A percentile compares a stretch with the other conserved stretches of the same genome.
These are phyloP conservation scores for Lepus timidus DNA, from an alignment of 2,113 vertebrate species.

Conservation along the genomic window DNA sequence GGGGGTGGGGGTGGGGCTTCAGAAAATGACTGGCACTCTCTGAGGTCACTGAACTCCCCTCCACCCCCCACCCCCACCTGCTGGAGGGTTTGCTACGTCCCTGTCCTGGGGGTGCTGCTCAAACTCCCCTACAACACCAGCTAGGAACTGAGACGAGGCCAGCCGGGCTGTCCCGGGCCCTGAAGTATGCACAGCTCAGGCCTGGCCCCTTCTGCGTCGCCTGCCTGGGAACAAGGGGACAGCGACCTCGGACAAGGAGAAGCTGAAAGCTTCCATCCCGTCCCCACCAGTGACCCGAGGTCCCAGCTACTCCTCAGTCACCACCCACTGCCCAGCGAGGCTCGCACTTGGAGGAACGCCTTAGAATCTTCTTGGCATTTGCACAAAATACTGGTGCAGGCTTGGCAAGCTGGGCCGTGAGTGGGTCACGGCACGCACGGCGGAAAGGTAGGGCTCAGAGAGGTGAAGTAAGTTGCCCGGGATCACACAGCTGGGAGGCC, in stretches of 20 bases:
- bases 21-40: background rate
- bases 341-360: background rate
- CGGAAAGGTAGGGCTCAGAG: background rate
- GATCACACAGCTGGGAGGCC: background rate
- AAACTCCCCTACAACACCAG: background rate
- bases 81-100: background rate
- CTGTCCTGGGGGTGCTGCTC: background rate
- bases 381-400: background rate
- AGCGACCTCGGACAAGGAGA: background rate
- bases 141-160: background rate
- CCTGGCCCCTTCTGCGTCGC: background rate
- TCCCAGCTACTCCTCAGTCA: background rate
- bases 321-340: background rate
- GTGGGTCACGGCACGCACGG: background rate
- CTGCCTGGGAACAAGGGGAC: background rate
- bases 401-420: background rate
- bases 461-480: background rate
- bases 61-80: background rate
- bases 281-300: background rate
- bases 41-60: background rate
- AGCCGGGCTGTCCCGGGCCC: background rate
- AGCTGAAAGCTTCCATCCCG: background rate
- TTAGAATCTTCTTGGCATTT: background rate
- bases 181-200: background rate
- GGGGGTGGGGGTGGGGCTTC: no score